phyloP scores from a whole-genome alignment of 1,140 invertebrate species.

The Latrodectus geometricus region DNA sequence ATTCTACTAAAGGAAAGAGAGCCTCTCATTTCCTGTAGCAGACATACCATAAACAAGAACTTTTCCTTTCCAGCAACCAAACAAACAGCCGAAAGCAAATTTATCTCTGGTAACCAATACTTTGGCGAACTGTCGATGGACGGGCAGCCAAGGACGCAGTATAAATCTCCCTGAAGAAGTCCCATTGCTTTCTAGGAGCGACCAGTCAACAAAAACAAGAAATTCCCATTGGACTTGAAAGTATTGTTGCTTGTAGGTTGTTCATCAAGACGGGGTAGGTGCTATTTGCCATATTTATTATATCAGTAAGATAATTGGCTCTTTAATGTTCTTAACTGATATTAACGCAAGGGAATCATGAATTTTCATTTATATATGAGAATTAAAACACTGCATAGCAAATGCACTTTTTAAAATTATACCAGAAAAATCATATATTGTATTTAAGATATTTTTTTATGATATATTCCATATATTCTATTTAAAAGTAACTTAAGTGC shows the following conservation, averaged over 20 bases:
- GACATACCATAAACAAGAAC: conserved; percentile 46
- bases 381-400: too few relatives aligned
- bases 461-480: too few relatives aligned
- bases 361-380: too few relatives aligned
- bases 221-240: background rate
- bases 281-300: background rate
- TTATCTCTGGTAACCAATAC: conserved; percentile 55
- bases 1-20: background rate
- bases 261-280: background rate
- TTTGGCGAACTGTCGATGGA: conserved; percentile 34
- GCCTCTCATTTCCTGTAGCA: conserved; percentile 21
- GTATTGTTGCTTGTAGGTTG: background rate
- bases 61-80: conserved; percentile 8
- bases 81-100: conserved; percentile 30
- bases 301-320: too few relatives aligned
- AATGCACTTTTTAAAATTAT: too few relatives aligned
- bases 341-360: too few relatives aligned
- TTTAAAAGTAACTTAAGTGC: too few relatives aligned
- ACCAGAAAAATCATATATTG: too few relatives aligned
- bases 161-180: conserved; percentile 20
- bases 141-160: background rate
- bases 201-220: background rate
- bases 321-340: too few relatives aligned
- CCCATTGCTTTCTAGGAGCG: background rate
- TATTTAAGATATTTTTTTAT: too few relatives aligned